Percentiles rank a stretch among this genome's conserved stretches.
These are phyloP conservation scores for Drosophila kanekoi DNA, from an alignment of 2,888 invertebrate genomes.

Conservation along the genomic window DNA sequence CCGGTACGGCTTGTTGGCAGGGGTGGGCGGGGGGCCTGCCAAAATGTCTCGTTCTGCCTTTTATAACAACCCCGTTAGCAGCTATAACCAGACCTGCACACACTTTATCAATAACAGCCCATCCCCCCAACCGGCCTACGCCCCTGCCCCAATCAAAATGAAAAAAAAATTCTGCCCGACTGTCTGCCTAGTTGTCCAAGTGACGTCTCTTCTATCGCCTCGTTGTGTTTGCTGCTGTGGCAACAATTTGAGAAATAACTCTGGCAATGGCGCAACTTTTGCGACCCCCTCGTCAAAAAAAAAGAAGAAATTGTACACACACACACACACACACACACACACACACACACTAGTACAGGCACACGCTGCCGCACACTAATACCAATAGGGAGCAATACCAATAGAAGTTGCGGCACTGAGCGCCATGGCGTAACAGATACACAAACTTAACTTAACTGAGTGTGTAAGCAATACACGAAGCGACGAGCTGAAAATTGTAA, in stretches of 20 bases:
- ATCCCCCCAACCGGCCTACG: background rate
- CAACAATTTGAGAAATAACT: conserved; percentile 81
- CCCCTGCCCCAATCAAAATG: background rate
- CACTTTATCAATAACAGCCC: conserved; percentile 21
- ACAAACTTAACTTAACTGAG: conserved; percentile 77
- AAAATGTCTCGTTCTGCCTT: conserved; percentile 17
- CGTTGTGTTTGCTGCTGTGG: conserved; percentile 69
- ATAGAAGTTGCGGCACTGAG: conserved; percentile 57
- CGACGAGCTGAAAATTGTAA: conserved; percentile 63
- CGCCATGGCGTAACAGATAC: conserved; percentile 70
- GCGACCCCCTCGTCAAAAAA: conserved; percentile 23
- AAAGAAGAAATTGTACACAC: conserved; percentile 1
- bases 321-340: conserved; percentile 5
- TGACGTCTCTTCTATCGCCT: conserved; percentile 45
- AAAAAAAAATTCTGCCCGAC: conserved; percentile 22
- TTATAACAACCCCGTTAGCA: conserved; percentile 8
- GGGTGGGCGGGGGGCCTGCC: conserved; percentile 1
- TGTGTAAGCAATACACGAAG: conserved; percentile 71
- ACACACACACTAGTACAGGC: conserved; percentile 7
- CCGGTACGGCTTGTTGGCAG: conserved; percentile 47
- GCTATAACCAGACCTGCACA: conserved; percentile 1
- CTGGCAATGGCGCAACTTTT: conserved; percentile 52
- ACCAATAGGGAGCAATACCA: conserved; percentile 57
- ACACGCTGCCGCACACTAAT: conserved; percentile 30
- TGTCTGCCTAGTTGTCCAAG: conserved; percentile 51